Base-by-base conservation (phyloP, 2,888 invertebrate species). In the Drosophila maculinotata region DNA sequence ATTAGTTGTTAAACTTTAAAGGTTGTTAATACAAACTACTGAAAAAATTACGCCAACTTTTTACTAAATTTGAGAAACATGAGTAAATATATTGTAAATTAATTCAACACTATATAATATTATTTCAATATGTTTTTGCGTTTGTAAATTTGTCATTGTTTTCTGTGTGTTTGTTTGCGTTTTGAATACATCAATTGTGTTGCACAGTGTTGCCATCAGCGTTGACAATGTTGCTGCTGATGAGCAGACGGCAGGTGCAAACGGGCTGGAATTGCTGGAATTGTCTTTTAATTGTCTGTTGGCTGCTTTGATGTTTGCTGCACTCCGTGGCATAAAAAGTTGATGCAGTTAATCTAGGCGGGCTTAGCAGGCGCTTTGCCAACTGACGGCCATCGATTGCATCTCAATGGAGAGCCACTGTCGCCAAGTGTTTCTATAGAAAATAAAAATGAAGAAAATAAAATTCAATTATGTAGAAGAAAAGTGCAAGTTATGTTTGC, bases 161-260 rank as follows among this genome's bases (percentile, higher is more conserved):
- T 15, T 8, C 12, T 10, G 15, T 36, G 17, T 1, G n/a, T 25
- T 14, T 25, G 5, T 9, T 12, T 28, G 7, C 10, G 26, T 15
- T 14, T 5, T 9, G 20, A 20, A 10, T 23, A 8, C 12, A 14
- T 10, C 0, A 14, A n/a, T 31, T 36, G 8, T 45, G 20, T 39
- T 30, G 54, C 8, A 15, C 28, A 25, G 75, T 59, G 72, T 62
- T 59, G 48, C 23, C 28, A 42, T 33, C 52, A 56, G 48, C 30
- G 75, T 67, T 79, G 79, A 68, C 76, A 75, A 67, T 53, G 52
- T 60, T 62, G 64, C 42, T 48, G 64, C 23, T 80, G 79, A 80
- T 81, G 79, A 63, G 54, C 77, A 54, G 75, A 56, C 75, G 75
- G 79, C 79, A 80, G 79, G 79, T 80, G 79, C 79, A 80, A 81